Evolutionary conservation across 1,140 invertebrate genomes (phyloP), one percentile per base, ranked within the genome.

Genomic region (Drosophila erecta): DNA sequence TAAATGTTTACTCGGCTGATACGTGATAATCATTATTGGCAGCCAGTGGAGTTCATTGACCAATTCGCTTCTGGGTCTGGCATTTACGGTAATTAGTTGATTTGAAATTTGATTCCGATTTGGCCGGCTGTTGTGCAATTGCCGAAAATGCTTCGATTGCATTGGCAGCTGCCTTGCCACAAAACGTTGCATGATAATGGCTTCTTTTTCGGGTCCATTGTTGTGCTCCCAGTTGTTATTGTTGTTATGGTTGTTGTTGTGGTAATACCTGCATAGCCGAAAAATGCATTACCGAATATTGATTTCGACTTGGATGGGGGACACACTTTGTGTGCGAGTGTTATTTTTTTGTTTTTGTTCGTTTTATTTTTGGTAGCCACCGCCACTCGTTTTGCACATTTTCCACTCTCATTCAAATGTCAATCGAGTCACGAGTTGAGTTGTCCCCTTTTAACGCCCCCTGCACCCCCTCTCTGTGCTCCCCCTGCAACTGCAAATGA

Each of bases 371-470:
- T 50, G 56, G 33, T 81, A 76, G 57, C 78, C 59, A 57, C 50
- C 55, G 58, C 62, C 69, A 57, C 76, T 83, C 60, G 80, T 71
- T 76, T 76, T 86, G 56, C 54, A 66, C 81, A 86, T 86, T 84
- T 84, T 67, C 77, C 81, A 81, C 77, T 87, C 83, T 78, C 69
- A 86, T 87, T 86, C 79, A 86, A 86, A 86, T 86, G 81, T 87
- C 81, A 86, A 86, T 75, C 81, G 83, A 87, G 81, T 86, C 81
- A 86, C 83, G 81, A 80, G 79, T 66, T 70, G 64, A 70, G 69
- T 74, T 70, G 65, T 70, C 66, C 64, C 66, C 50, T 49, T 54
- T 43, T 41, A 14, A 35, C n/a, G 64, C 44, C 62, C 43, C 43
- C 35, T 11, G 37, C 14, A 27, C 5, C 38, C 14, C 24, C 3